Percentiles rank a stretch among this genome's conserved stretches.
Conservation (phyloP, 2,113 vertebrate genomes). For the Phoenicopterus ruber region DNA sequence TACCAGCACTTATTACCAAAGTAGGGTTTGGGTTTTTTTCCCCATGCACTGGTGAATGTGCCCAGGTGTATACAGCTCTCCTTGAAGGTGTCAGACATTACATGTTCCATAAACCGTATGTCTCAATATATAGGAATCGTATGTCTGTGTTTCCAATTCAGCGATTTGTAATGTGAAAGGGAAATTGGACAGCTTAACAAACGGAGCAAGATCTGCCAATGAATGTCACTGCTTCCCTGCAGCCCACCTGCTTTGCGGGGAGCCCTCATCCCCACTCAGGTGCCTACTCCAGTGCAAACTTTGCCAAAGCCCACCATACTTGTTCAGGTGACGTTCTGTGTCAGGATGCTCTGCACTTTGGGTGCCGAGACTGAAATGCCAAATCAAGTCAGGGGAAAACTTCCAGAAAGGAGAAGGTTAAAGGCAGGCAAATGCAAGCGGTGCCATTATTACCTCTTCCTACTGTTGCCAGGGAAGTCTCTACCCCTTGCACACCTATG, state of each 20-base stretch:
- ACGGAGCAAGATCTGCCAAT: background rate
- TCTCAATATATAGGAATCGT: background rate
- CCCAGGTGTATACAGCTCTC: background rate
- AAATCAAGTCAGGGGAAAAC: background rate
- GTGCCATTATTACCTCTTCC: background rate
- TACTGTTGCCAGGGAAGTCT: background rate
- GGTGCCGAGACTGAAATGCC: background rate
- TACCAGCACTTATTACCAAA: background rate
- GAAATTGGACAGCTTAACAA: background rate
- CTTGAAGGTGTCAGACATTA: background rate
- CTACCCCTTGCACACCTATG: background rate
- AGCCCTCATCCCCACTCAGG: background rate
- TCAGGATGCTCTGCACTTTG: background rate
- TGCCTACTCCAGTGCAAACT: background rate
- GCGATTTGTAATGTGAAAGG: background rate
- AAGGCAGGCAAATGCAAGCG: background rate
- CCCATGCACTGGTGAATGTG: background rate
- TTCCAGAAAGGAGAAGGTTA: background rate
- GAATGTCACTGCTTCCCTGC: background rate
- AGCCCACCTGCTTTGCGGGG: background rate
- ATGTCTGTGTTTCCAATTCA: background rate
- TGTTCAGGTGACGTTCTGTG: background rate
- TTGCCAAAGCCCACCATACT: background rate
- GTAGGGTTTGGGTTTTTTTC: background rate
- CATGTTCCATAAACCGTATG: background rate